Evolutionary conservation across 2,797 vertebrate genomes (phyloP).

Genomic region (Remorina albescens): DNA sequence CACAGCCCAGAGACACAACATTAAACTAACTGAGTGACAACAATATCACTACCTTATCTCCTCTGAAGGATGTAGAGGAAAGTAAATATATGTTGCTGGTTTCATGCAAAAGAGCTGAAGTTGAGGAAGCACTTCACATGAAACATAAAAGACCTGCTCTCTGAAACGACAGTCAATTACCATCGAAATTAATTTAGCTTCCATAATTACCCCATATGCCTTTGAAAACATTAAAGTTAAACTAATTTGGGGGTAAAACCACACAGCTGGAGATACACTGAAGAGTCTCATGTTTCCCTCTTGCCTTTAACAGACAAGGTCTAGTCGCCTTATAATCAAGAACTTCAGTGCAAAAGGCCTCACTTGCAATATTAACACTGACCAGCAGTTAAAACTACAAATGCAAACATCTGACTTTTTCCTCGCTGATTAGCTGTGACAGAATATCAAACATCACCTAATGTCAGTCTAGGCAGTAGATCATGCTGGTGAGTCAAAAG

Average conservation of each 20-base stretch:
- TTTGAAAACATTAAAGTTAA: slow-evolving; percentile 10
- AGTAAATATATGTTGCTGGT: background rate
- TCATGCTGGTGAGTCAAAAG: background rate
- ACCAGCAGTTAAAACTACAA: background rate
- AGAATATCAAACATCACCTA: background rate
- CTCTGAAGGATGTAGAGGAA: background rate
- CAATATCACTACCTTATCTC: background rate
- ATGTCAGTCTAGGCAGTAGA: background rate
- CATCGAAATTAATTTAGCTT: slow-evolving; percentile 11
- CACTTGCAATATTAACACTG: slow-evolving; percentile 7
- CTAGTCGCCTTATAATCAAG: too few species aligned
- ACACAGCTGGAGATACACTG: slow-evolving; percentile 4
- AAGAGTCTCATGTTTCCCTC: slow-evolving; percentile 33
- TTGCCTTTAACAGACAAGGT: slow-evolving; percentile 25
- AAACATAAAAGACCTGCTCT: too few species aligned
- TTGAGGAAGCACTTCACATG: background rate
- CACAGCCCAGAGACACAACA: slow-evolving; percentile 8
- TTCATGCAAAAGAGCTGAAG: background rate
- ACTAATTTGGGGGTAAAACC: background rate
- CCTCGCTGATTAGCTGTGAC: too few species aligned
- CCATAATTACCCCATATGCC: background rate
- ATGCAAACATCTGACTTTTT: too few species aligned
- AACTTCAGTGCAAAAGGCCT: slow-evolving; percentile 3
- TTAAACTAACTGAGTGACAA: slow-evolving; percentile 37
- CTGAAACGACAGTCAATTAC: too few species aligned